These are phyloP conservation scores for Thymelicus lineola DNA, from an alignment of 2,888 invertebrate species.

Conservation along the genomic window DNA sequence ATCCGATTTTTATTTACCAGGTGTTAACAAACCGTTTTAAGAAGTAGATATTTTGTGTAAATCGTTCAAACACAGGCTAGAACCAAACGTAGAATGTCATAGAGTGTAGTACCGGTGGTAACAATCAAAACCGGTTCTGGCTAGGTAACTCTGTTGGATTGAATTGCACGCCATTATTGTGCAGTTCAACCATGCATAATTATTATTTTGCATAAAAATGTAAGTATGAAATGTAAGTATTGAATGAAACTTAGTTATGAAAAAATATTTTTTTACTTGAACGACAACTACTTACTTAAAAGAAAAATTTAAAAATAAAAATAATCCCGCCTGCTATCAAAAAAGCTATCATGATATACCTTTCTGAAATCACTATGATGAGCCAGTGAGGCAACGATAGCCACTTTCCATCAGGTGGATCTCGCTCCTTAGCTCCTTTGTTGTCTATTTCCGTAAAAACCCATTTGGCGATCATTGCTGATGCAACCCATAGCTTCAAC, in stretches of 20 bases:
- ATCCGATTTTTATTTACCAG: too few relatives aligned
- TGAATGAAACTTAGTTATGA: too few relatives aligned
- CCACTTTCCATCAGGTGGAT: too few relatives aligned
- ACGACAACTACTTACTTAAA: too few relatives aligned
- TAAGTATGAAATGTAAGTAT: not conserved
- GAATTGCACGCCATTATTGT: conserved; percentile 4
- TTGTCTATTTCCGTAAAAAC: too few relatives aligned
- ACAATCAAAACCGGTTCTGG: conserved; percentile 5
- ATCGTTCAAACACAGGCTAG: not conserved
- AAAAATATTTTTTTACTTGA: too few relatives aligned
- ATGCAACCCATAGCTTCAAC: not conserved
- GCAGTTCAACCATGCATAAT: not conserved
- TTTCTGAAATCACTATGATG: too few relatives aligned
- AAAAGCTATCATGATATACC: too few relatives aligned
- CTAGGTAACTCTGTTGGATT: conserved; percentile 1
- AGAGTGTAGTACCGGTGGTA: not conserved
- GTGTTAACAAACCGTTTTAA: not conserved
- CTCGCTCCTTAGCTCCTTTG: too few relatives aligned
- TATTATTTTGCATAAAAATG: conserved; percentile 3
- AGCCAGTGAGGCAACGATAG: too few relatives aligned
- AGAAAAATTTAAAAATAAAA: too few relatives aligned
- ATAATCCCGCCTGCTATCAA: too few relatives aligned
- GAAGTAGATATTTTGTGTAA: conserved; percentile 4
- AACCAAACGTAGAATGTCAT: not conserved
- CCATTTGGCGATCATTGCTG: not conserved